Evolutionary conservation across 2,797 vertebrate genomes (phyloP).

Genomic region (Intellagama lesueurii): DNA sequence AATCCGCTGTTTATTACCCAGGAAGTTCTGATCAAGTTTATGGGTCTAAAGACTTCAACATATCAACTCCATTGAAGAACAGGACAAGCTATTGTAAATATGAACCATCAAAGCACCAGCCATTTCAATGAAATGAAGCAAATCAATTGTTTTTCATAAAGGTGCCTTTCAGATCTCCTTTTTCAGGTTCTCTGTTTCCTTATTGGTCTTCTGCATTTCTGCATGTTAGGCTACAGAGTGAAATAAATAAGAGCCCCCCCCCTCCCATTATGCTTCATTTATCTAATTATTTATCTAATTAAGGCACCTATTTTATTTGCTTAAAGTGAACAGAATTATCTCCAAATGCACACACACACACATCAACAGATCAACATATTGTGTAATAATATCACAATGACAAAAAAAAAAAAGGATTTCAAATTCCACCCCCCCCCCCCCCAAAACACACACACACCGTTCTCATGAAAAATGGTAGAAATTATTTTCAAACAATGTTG

Average conservation of each 20-base stretch:
- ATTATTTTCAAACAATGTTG: too few species aligned
- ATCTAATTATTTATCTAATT: conserved; percentile 65
- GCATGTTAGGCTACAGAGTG: conserved; percentile 63
- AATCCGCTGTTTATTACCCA: conserved; percentile 80
- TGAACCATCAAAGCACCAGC: conserved; percentile 84
- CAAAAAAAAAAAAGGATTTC: too few species aligned
- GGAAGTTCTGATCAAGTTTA: conserved; percentile 84
- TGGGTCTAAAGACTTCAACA: conserved; percentile 81
- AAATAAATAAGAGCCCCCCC: conserved; percentile 43
- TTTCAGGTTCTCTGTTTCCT: conserved; percentile 68
- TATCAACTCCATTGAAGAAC: conserved; percentile 79
- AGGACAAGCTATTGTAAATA: conserved; percentile 83
- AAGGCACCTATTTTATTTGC: conserved; percentile 61
- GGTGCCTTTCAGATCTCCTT: conserved; percentile 85
- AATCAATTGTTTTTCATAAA: conserved; percentile 82
- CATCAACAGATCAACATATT: neutral
- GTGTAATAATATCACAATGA: too few species aligned
- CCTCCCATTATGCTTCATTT: conserved; percentile 45
- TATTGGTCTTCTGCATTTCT: conserved; percentile 73
- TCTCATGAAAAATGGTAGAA: too few species aligned
- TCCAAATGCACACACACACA: neutral
- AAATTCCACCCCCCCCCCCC: too few species aligned
- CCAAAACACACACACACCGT: too few species aligned
- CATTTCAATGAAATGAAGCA: conserved; percentile 86
- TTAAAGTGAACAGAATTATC: conserved; percentile 48